Conservation (phyloP, 2,888 invertebrate genomes). For the Phengaris alcon region DNA sequence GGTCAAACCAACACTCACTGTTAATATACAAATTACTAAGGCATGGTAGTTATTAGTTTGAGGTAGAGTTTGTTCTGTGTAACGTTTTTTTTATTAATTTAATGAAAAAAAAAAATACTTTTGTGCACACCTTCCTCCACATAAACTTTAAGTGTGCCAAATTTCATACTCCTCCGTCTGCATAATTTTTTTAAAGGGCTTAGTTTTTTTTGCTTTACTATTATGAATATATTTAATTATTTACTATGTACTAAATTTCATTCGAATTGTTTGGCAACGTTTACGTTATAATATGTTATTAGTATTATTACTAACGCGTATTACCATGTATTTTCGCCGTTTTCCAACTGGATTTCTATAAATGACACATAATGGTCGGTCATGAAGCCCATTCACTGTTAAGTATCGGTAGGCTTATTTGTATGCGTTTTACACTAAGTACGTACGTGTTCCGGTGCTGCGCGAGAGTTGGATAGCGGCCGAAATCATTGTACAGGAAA, state of each 20-base stretch:
- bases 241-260: not conserved
- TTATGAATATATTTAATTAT: no score
- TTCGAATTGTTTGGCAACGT: not conserved
- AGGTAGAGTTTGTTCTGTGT: no score
- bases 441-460: slow-evolving; percentile 34
- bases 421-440: slow-evolving; percentile 33
- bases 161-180: no score
- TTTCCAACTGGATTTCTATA: slow-evolving; percentile 17
- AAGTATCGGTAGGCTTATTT: slow-evolving; percentile 31
- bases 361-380: slow-evolving; percentile 18
- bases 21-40: no score
- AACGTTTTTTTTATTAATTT: no score
- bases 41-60: no score
- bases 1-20: no score
- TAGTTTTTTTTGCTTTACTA: no score
- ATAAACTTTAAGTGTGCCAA: no score
- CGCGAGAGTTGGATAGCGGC: slow-evolving; percentile 32
- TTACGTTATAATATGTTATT: not conserved
- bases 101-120: no score
- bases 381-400: not conserved
- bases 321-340: slow-evolving; percentile 1
- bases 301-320: not conserved
- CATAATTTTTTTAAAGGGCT: no score
- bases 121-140: no score
- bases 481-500: slow-evolving; percentile 36